phyloP scores from a whole-genome alignment of 2,113 vertebrate species.

The Ranitomeya variabilis region DNA sequence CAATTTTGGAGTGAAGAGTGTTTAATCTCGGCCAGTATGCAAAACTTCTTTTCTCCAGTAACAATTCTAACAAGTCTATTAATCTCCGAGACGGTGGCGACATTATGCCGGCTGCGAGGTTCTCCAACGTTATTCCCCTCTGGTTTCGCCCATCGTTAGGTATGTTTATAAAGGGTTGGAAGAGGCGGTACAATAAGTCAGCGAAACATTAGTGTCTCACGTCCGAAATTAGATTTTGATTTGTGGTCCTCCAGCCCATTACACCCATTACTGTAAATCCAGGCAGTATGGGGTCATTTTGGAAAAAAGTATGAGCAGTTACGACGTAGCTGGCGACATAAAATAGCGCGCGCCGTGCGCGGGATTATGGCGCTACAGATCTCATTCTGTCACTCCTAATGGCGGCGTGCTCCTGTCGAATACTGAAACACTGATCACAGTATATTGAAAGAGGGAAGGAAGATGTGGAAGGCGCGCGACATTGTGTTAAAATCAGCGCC shows the following conservation, averaged over 20 bases:
- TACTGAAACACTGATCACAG: constrained; percentile 11
- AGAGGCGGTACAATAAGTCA: constrained; percentile 78
- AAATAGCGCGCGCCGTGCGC: constrained; percentile 63
- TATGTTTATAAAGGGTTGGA: constrained; percentile 75
- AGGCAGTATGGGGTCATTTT: constrained; percentile 73
- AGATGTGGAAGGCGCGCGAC: neutral
- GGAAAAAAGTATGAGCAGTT: constrained; percentile 67
- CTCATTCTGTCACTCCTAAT: constrained; percentile 34
- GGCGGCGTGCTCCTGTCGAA: neutral
- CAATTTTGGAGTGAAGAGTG: constrained; percentile 24
- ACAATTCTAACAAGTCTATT: constrained; percentile 22
- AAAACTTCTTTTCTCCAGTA: neutral
- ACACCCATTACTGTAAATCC: constrained; percentile 78
- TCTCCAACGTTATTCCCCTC: constrained; percentile 33
- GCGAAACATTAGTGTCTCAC: constrained; percentile 78
- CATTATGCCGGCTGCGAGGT: neutral
- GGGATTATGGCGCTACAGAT: constrained; percentile 62
- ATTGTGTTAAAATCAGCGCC: neutral
- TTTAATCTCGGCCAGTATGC: constrained; percentile 34
- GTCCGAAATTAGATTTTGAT: constrained; percentile 90
- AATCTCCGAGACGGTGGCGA: constrained; percentile 8
- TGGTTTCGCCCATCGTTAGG: constrained; percentile 63
- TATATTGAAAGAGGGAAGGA: neutral
- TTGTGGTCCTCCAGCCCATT: constrained; percentile 78
- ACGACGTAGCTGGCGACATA: constrained; percentile 67